Conservation (phyloP, 2,888 invertebrate species). For the Tiliacea citrago region DNA sequence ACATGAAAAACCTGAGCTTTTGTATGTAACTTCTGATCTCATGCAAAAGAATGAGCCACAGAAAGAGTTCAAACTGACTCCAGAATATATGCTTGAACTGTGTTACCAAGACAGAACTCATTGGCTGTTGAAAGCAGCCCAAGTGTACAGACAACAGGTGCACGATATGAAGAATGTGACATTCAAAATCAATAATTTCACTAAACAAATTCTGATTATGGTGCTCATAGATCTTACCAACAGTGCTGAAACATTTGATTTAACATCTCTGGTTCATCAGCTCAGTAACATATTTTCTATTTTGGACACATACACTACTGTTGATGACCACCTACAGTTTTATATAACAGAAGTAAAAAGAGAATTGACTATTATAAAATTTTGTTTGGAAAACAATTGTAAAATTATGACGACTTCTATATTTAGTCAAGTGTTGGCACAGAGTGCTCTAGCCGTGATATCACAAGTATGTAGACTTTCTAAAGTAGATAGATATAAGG, state of each 20-base stretch:
- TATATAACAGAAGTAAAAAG: conserved; percentile 88
- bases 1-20: conserved; percentile 81
- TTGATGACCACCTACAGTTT: conserved; percentile 85
- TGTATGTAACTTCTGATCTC: conserved; percentile 78
- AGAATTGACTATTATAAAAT: conserved; percentile 87
- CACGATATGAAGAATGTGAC: conserved; percentile 87
- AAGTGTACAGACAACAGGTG: conserved; percentile 85
- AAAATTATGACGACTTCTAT: conserved; percentile 89
- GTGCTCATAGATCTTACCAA: conserved; percentile 88
- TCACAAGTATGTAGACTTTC: conserved; percentile 88
- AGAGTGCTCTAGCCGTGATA: conserved; percentile 88
- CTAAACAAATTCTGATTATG: conserved; percentile 88
- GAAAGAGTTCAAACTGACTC: conserved; percentile 85
- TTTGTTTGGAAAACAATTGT: conserved; percentile 88
- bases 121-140: conserved; percentile 87
- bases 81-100: conserved; percentile 88
- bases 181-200: conserved; percentile 88
- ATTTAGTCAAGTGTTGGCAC: conserved; percentile 85
- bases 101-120: conserved; percentile 87
- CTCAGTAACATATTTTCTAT: conserved; percentile 88
- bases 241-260: conserved; percentile 86
- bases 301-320: conserved; percentile 84
- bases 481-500: conserved; percentile 88
- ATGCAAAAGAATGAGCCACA: conserved; percentile 85
- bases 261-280: conserved; percentile 85